Base-by-base conservation (phyloP, 1,140 invertebrate genomes). In the Melanaphis sacchari region DNA sequence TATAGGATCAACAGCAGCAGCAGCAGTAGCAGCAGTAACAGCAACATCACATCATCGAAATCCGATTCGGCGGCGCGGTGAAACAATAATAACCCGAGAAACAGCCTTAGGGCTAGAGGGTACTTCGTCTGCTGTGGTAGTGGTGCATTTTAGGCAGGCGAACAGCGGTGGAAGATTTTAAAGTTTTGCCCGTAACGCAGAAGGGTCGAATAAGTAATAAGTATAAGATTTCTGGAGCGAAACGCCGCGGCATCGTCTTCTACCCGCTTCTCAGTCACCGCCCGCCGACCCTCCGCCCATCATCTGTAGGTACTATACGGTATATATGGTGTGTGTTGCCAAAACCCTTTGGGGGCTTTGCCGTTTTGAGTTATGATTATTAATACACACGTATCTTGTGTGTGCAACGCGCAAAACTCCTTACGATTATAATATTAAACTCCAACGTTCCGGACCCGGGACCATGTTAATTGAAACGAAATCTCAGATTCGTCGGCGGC, bases 401-500 rank as follows among this genome's bases (percentile, higher is more conserved):
- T 82, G 91, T 52, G 91, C 41, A 88, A 88, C 88, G 88, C n/a
- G 76, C 91, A 84, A 93, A 84, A 93, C 91, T 93, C 76, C 91
- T 93, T 85, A 85, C 81, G 66, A 93, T 93, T 93, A 93, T 93
- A 85, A 93, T 93, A 93, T 93, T 93, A 93, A 93, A 93, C 91
- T 93, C 81, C 91, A 49, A 31, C 91, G 91, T 92, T 92, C 91
- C 91, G 91, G 91, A 92, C 91, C 81, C 91, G 91, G 24, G 91
- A 84, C 91, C 91, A 85, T 93, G 91, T 93, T 93, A 93, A 93
- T 93, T 93, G 91, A 93, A 93, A 93, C 76, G 91, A 93, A 93
- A 93, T 93, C 91, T 93, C 40, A 38, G 91, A 92, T 82, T 92
- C 91, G 59, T 81, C 59, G 91, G 43, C 59, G 90, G 66, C 41